Evolutionary conservation across 2,113 vertebrate species (phyloP).

Genomic region (Sisor rabdophorus): DNA sequence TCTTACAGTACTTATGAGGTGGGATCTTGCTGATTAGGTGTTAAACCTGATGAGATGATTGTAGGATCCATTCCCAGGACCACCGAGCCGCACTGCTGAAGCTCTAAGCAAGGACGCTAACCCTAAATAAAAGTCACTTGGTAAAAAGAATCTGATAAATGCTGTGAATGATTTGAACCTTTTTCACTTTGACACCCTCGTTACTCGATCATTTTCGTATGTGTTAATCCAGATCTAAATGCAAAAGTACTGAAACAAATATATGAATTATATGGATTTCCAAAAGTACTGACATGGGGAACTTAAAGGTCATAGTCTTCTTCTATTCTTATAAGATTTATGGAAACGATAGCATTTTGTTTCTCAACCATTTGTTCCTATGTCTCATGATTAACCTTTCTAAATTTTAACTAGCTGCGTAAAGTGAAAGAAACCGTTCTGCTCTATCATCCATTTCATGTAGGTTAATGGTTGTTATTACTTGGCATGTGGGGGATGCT

Average conservation of each 20-base stretch:
- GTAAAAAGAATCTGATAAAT: too few species aligned
- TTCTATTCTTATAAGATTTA: too few species aligned
- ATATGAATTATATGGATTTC: neutral
- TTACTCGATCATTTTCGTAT: neutral
- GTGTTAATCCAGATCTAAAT: neutral
- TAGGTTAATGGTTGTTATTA: conserved; percentile 45
- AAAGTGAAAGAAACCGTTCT: conserved; percentile 24
- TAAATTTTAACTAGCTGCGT: neutral
- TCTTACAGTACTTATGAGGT: too few species aligned
- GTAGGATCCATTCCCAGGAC: too few species aligned
- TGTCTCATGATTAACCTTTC: neutral
- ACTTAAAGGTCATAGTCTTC: neutral
- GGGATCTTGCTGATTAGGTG: too few species aligned
- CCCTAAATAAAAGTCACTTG: too few species aligned
- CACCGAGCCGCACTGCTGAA: too few species aligned
- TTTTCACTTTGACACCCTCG: neutral
- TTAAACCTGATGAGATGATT: too few species aligned
- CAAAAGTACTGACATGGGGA: neutral
- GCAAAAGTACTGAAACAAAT: neutral
- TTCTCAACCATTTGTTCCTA: neutral
- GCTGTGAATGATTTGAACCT: neutral
- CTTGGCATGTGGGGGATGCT: conserved; percentile 49
- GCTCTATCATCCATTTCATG: conserved; percentile 31
- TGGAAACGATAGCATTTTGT: neutral
- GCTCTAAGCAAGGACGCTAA: too few species aligned